Evolutionary conservation across 2,113 vertebrate species (phyloP), one percentile per base, ranked within the genome.

Genomic region (Pelecanus crispus): DNA sequence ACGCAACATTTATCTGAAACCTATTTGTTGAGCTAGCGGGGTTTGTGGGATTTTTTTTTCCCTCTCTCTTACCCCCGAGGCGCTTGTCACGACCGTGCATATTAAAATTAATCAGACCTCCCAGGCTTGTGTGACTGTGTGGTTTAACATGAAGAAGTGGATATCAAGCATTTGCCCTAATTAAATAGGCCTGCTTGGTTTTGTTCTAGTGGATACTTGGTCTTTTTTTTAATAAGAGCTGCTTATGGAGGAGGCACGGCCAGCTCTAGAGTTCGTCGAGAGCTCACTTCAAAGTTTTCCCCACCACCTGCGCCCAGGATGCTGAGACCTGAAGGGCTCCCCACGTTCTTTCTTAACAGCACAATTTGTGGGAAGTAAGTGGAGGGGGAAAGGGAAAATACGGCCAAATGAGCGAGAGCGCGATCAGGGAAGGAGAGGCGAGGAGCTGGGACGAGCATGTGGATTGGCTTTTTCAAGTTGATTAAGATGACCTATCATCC

Each of bases 21-120:
- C 67, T 90, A 89, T 97, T 96, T 96, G 81, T 96, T n/a, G 38
- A 95, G 61, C 93, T 93, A 87, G 93, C 59, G 36, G 87, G 94
- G 93, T 96, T 84, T 93, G 62, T 88, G 61, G 38, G 45, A 52
- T 85, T 88, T 92, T 94, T 44, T 44, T 86, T 50, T 3, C 9
- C 63, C 44, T 88, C 91, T 94, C 91, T 92, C 91, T 95, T 91
- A 94, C 98, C 97, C 98, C 92, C 10, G 63, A 97, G 98, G 96
- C 94, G 29, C 97, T 98, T 97, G 98, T 97, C 98, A 98, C 24
- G 93, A 97, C 97, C 85, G 40, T 97, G 98, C 98, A 97, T 98
- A 98, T 98, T 98, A 98, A 98, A 98, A 98, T 98, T 97, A 98
- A 98, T 98, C 98, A 98, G 98, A 97, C 97, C 97, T 98, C 96